Evolutionary conservation across 2,888 invertebrate species (phyloP).

Genomic region (Azorinus chamasolen): DNA sequence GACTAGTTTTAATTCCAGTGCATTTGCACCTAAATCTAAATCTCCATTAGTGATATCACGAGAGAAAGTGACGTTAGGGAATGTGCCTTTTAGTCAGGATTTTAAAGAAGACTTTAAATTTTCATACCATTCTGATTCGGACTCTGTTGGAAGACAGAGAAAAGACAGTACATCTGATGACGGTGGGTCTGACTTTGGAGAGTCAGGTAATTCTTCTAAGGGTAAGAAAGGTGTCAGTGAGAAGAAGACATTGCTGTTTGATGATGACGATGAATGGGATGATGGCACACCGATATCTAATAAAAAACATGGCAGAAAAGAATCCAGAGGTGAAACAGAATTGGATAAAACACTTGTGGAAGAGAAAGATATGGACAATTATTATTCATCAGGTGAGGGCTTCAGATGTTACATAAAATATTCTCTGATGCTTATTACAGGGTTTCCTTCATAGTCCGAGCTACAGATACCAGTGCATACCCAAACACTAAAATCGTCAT

Average conservation of each 20-base stretch:
- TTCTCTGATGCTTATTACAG: too few relatives aligned
- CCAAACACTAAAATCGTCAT: too few relatives aligned
- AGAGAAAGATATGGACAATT: constrained; percentile 15
- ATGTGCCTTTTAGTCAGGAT: constrained; percentile 1
- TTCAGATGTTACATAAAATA: too few relatives aligned
- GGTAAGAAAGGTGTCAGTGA: constrained; percentile 38
- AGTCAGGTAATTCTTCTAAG: constrained; percentile 11
- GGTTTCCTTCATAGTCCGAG: too few relatives aligned
- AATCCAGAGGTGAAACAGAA: constrained; percentile 27
- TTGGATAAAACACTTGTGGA: constrained; percentile 53
- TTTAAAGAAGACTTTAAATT: constrained; percentile 44
- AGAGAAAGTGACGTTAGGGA: constrained; percentile 40
- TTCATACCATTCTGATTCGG: constrained; percentile 62
- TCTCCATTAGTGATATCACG: constrained; percentile 69
- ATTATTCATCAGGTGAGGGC: too few relatives aligned
- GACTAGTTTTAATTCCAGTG: constrained; percentile 56
- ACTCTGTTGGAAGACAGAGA: constrained; percentile 56
- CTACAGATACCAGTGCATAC: too few relatives aligned
- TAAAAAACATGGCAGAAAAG: constrained; percentile 26
- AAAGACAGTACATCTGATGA: constrained; percentile 54
- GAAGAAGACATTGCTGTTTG: constrained; percentile 70
- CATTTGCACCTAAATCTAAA: constrained; percentile 61
- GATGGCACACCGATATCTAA: constrained; percentile 54
- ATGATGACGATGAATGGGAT: constrained; percentile 78
- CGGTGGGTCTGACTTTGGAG: constrained; percentile 22